These are phyloP conservation scores for Parauchenoglanis ngamensis DNA, from an alignment of 2,797 vertebrate species.

Conservation along the genomic window DNA sequence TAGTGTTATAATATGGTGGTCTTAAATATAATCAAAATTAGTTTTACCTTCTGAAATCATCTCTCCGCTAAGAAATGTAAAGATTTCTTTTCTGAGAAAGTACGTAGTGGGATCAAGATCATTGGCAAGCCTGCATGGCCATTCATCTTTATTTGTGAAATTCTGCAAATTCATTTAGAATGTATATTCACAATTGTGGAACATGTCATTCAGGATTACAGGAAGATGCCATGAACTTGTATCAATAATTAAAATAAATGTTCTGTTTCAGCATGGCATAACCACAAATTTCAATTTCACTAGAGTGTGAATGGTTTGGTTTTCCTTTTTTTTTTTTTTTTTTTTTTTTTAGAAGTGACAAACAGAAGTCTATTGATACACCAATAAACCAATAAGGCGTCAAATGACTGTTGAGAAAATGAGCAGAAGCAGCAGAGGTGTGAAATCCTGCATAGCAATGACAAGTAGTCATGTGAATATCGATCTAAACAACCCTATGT, in stretches of 20 bases:
- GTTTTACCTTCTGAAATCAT: background rate
- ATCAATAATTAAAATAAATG: background rate
- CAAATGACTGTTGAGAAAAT: background rate
- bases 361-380: slow-evolving; percentile 7
- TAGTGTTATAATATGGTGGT: background rate
- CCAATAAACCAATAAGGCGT: slow-evolving; percentile 23
- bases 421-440: slow-evolving; percentile 1
- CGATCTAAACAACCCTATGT: background rate
- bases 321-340: background rate
- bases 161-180: background rate
- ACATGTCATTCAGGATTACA: background rate
- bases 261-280: background rate
- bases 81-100: background rate
- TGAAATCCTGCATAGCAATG: background rate
- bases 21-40: background rate
- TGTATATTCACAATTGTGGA: background rate
- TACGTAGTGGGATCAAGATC: background rate
- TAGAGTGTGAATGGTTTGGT: background rate
- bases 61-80: background rate
- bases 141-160: background rate
- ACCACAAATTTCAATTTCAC: background rate
- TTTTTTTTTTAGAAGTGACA: background rate
- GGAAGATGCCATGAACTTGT: background rate
- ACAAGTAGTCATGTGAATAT: background rate
- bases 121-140: background rate